Base-by-base conservation (phyloP, 2,888 invertebrate genomes). In the Choreutis nemorana region DNA sequence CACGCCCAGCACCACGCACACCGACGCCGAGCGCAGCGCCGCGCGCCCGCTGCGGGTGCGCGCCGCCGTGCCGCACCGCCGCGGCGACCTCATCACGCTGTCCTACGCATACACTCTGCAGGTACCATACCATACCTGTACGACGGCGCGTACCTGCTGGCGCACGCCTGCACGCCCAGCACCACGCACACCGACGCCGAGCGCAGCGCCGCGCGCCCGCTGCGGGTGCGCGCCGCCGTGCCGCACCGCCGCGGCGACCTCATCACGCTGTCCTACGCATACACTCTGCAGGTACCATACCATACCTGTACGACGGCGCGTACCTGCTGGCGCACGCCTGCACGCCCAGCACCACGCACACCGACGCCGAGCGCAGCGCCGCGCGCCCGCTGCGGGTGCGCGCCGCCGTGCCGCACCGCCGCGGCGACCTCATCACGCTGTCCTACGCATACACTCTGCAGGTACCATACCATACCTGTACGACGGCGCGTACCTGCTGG, bases 271-370 rank as follows among this genome's bases (percentile, higher is more conserved):
- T 89, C 88, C 55, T 90, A 90, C 51, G 87, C 89, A 1, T 87
- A 89, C 45, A 88, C 88, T 1, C 51, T 89, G 34, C 87, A 86
- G 78, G 87, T 86, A 47, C n/a, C n/a, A 14, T 4, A 14, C 3
- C 18, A 12, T 23, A 13, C 0, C 51, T 90, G 25, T 91, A 89
- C 64, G 87, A 86, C 29, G 75, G 75, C 35, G 87, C 90, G 5
- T 89, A 83, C 63, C 72, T 90, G 27, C 78, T 90, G 47, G 85
- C 89, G 7, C 90, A 91, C 65, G 85, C 85, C 54, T 91, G 91
- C 54, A 82, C 85, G 4, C 88, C 89, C 1, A 83, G 83, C 55
- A 89, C 89, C 14, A 83, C 86, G 35, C 90, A 90, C 55, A 85
- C 84, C 2, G 89, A 90, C 50, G 83, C 85, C 40, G 86, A 84